These are phyloP conservation scores for Amblyteles armatorius DNA, from an alignment of 2,888 invertebrate species.

Conservation along the genomic window DNA sequence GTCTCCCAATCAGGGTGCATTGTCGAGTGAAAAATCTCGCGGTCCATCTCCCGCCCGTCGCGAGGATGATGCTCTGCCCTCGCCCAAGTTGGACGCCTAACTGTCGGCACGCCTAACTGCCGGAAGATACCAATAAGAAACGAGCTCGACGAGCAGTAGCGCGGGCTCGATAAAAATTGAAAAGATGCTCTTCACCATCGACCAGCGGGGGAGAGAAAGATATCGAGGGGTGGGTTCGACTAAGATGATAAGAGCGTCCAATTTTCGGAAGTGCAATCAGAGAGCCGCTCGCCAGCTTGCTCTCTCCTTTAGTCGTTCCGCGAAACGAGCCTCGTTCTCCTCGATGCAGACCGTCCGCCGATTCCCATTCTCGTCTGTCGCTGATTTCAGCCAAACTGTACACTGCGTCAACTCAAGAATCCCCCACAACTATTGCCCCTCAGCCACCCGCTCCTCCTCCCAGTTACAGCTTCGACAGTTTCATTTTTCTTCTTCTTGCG, in stretches of 20 bases:
- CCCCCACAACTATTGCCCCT: neutral
- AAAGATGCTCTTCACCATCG: conserved; percentile 12
- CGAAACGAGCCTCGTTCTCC: neutral
- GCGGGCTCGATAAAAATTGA: conserved; percentile 34
- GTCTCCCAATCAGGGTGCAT: conserved; percentile 59
- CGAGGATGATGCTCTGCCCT: neutral
- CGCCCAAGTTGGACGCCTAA: neutral
- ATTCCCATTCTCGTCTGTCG: conserved; percentile 8
- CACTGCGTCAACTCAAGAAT: conserved; percentile 18
- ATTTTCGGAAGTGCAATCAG: conserved; percentile 45
- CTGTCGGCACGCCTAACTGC: conserved; percentile 20
- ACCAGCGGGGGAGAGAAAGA: neutral
- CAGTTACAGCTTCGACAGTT: neutral
- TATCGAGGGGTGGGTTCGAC: conserved; percentile 5
- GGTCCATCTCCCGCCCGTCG: neutral
- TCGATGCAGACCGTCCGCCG: neutral
- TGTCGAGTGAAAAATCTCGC: conserved; percentile 43
- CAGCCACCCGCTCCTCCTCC: neutral
- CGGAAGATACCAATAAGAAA: conserved; percentile 9
- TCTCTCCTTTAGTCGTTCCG: neutral
- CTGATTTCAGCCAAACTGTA: conserved; percentile 7
- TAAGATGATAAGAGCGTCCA: conserved; percentile 9
- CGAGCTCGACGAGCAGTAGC: neutral
- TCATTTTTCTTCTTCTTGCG: conserved; percentile 31
- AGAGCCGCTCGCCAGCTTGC: conserved; percentile 2